These are phyloP conservation scores for Andrena hattorfiana DNA, from an alignment of 2,888 invertebrate genomes.

Conservation along the genomic window DNA sequence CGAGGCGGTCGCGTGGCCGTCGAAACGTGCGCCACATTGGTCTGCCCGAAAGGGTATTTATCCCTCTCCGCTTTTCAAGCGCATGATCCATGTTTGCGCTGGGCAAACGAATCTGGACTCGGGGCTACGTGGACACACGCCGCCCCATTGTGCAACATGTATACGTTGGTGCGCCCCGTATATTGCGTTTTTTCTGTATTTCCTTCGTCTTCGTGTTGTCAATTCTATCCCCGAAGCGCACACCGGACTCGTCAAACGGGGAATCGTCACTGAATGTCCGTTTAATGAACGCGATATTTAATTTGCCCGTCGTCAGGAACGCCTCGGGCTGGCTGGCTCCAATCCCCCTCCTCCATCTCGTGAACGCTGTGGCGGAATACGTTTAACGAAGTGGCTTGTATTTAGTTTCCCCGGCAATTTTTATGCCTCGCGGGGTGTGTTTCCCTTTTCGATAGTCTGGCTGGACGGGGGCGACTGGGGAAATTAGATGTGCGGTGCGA, in stretches of 20 bases:
- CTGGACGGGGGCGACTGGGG: too few species aligned
- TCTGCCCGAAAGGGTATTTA: conserved; percentile 66
- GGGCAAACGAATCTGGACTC: conserved; percentile 59
- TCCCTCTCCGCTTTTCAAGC: conserved; percentile 44
- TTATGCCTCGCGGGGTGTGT: background rate
- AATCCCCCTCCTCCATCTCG: background rate
- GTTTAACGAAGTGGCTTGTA: conserved; percentile 6
- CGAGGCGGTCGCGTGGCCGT: conserved; percentile 72
- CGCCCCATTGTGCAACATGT: conserved; percentile 45
- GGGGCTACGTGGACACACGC: conserved; percentile 24
- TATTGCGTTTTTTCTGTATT: conserved; percentile 48
- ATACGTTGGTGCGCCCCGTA: conserved; percentile 34
- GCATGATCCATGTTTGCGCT: conserved; percentile 60
- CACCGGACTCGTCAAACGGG: conserved; percentile 40
- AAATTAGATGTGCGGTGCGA: too few species aligned
- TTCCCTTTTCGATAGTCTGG: too few species aligned
- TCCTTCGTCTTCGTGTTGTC: conserved; percentile 16
- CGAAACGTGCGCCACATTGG: conserved; percentile 49
- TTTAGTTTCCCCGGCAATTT: background rate
- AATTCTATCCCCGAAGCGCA: conserved; percentile 11
- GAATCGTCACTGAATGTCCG: conserved; percentile 55
- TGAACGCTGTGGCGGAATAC: conserved; percentile 4
- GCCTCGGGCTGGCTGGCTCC: conserved; percentile 27
- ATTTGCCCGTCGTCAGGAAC: conserved; percentile 43
- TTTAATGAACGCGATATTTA: conserved; percentile 64